Percentiles rank a stretch among this genome's conserved stretches.
Evolutionary conservation across 2,888 invertebrate species (phyloP).

Genomic region (Eilema griseolum): DNA sequence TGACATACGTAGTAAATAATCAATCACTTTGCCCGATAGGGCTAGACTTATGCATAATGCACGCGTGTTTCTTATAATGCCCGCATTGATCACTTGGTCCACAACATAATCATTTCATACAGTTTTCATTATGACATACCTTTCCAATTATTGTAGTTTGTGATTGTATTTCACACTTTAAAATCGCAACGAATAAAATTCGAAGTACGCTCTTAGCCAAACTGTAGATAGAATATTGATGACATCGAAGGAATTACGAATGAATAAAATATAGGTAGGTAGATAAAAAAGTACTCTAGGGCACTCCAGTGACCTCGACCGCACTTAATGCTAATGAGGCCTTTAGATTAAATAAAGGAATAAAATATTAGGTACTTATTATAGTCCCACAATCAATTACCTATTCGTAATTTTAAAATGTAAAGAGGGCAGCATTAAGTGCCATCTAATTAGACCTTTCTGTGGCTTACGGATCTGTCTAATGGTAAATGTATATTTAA

Average conservation of each 20-base stretch:
- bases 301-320: background rate
- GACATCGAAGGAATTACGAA: background rate
- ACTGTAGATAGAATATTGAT: background rate
- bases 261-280: background rate
- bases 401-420: background rate
- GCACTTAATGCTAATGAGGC: constrained; percentile 1
- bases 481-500: no score
- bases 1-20: no score
- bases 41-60: no score
- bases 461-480: background rate
- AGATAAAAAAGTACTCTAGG: background rate
- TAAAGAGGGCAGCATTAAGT: background rate
- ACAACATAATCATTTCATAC: no score
- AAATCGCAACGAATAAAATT: no score
- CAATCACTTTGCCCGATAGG: no score
- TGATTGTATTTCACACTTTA: no score
- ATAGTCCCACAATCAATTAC: background rate
- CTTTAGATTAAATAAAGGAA: background rate
- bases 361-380: background rate
- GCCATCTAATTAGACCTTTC: background rate
- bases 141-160: no score
- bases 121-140: no score
- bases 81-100: no score
- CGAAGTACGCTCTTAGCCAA: no score
- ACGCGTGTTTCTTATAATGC: no score